Conservation (phyloP, 2,113 vertebrate species). For the Psittacula cyanocephala region DNA sequence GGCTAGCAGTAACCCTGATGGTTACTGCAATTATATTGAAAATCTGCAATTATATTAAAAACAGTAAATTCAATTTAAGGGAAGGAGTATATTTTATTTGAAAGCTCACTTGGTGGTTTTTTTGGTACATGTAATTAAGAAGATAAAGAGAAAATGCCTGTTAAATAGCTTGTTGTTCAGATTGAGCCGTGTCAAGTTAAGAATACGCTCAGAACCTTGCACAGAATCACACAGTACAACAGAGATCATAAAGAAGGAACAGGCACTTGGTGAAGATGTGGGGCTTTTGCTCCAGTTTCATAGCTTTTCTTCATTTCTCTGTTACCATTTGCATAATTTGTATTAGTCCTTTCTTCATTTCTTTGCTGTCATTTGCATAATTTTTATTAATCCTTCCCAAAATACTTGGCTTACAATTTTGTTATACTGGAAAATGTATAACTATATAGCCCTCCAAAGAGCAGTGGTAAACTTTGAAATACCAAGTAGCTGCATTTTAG, state of each 20-base stretch:
- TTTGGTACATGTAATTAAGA: background rate
- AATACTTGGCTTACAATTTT: background rate
- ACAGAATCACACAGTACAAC: background rate
- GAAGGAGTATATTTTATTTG: background rate
- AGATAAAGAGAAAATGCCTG: background rate
- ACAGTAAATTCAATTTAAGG: conserved; percentile 14
- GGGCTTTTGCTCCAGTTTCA: background rate
- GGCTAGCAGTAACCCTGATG: background rate
- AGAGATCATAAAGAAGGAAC: background rate
- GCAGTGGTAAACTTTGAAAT: background rate
- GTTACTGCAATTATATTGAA: too few species aligned
- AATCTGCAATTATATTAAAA: background rate
- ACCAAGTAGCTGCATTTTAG: background rate
- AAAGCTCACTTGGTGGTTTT: conserved; percentile 7
- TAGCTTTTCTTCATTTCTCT: background rate
- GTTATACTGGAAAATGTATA: background rate
- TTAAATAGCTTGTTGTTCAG: background rate
- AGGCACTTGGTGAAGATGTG: background rate
- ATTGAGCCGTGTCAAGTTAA: background rate
- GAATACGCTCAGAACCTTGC: background rate
- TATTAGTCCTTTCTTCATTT: background rate
- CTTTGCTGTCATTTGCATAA: background rate
- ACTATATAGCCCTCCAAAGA: background rate
- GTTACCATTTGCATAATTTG: background rate
- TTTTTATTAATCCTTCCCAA: background rate